Conservation (phyloP, 2,113 vertebrate genomes). For the Bujurquina vittata region DNA sequence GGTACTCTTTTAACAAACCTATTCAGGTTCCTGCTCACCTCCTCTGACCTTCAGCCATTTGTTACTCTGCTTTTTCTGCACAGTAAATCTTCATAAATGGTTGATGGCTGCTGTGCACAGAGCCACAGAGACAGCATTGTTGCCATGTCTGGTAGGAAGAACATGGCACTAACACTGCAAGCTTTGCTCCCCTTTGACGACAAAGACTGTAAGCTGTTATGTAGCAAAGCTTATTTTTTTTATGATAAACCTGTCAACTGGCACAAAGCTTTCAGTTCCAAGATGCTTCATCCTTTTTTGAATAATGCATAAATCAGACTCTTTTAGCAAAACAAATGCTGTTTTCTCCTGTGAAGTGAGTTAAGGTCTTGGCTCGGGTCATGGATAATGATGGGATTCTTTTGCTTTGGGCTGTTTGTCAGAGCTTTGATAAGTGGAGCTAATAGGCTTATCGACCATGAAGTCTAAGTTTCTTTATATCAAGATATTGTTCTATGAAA, state of each 20-base stretch:
- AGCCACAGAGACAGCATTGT: background rate
- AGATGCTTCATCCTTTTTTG: constrained; percentile 31
- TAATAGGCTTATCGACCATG: constrained; percentile 22
- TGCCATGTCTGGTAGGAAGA: background rate
- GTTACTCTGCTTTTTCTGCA: constrained; percentile 9
- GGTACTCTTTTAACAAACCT: constrained; percentile 1
- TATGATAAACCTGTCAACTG: constrained; percentile 25
- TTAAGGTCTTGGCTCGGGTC: background rate
- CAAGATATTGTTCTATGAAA: background rate
- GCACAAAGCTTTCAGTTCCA: constrained; percentile 7
- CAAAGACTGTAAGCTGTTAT: constrained; percentile 12
- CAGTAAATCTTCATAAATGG: constrained; percentile 37
- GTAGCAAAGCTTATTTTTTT: background rate
- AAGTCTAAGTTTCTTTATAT: constrained; percentile 16
- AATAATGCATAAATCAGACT: constrained; percentile 48
- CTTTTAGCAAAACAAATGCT: constrained; percentile 16
- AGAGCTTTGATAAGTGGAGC: constrained; percentile 22
- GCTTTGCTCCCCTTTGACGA: constrained; percentile 3
- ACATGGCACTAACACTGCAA: background rate
- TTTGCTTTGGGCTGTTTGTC: constrained; percentile 31
- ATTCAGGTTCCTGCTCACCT: constrained; percentile 22
- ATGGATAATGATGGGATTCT: constrained; percentile 25
- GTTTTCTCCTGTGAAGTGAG: constrained; percentile 29
- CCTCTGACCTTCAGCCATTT: constrained; percentile 14
- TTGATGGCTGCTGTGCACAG: constrained; percentile 3